Evolutionary conservation across 2,888 invertebrate species (phyloP).

Genomic region (Hydraecia micacea): DNA sequence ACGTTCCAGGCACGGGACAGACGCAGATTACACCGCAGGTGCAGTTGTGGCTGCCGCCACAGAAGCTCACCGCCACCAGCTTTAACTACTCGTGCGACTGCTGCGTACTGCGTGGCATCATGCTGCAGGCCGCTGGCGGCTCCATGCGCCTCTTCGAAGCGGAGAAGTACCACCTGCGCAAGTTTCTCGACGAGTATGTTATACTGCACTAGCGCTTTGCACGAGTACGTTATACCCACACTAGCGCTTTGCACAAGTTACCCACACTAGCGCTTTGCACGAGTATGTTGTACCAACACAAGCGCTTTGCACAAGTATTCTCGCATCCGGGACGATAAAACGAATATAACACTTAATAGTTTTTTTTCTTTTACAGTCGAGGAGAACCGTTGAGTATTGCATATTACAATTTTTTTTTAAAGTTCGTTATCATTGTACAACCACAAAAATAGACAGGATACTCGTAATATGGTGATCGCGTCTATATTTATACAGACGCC

Average conservation of each 20-base stretch:
- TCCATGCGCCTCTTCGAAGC: neutral
- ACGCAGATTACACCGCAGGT: neutral
- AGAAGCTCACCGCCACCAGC: neutral
- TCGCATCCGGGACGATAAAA: neutral
- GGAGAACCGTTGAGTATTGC: constrained; percentile 21
- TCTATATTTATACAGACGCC: too few species aligned
- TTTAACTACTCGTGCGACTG: neutral
- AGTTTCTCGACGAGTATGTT: constrained; percentile 5
- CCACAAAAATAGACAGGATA: neutral
- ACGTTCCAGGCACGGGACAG: constrained; percentile 17
- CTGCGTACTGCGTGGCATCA: constrained; percentile 26
- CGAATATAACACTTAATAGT: neutral
- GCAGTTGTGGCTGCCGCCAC: neutral
- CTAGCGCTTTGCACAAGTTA: too few species aligned
- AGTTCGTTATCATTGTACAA: neutral
- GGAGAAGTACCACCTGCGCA: constrained; percentile 4
- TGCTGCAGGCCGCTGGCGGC: neutral
- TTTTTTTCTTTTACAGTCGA: constrained; percentile 27
- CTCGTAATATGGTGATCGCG: neutral
- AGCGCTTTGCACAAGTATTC: neutral
- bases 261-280: too few species aligned
- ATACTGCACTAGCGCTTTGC: neutral
- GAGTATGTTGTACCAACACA: neutral
- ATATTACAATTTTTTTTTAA: neutral
- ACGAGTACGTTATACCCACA: neutral